These are phyloP conservation scores for Elachura formosa DNA, from an alignment of 2,113 vertebrate genomes.

Conservation along the genomic window DNA sequence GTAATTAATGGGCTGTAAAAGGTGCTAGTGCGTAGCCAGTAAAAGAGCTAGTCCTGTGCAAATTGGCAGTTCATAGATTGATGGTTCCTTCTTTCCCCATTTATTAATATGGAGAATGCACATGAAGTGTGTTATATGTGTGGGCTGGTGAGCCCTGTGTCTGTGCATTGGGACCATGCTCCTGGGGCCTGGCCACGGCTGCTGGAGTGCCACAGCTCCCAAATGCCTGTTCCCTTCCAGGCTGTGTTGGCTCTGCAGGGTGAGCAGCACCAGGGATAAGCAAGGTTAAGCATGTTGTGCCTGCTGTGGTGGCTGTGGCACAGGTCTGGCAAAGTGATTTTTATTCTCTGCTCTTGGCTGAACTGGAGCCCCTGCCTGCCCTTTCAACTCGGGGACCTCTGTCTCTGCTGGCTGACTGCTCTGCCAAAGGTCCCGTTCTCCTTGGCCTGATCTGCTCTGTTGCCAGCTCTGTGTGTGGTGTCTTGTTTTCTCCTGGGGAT, in stretches of 20 bases:
- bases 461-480: background rate
- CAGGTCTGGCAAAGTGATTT: background rate
- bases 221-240: background rate
- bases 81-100: slow-evolving; percentile 73
- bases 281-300: fast-evolving
- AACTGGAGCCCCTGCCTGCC: background rate
- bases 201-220: background rate
- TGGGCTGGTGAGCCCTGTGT: background rate
- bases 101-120: slow-evolving; percentile 73
- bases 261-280: background rate
- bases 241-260: background rate
- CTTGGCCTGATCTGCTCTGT: slow-evolving; percentile 41
- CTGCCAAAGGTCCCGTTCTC: slow-evolving; percentile 30
- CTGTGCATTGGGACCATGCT: background rate
- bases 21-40: slow-evolving; percentile 80
- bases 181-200: background rate
- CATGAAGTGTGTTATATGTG: slow-evolving; percentile 49
- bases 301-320: fast-evolving
- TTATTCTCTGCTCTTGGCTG: background rate
- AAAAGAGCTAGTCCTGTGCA: slow-evolving; percentile 75
- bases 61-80: slow-evolving; percentile 79
- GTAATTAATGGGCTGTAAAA: slow-evolving; percentile 88
- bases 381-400: background rate
- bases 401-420: background rate
- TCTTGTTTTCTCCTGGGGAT: slow-evolving; percentile 62